Evolutionary conservation across 1,140 invertebrate genomes (phyloP), one percentile per base, ranked within the genome.

Genomic region (Anastatus disparis): DNA sequence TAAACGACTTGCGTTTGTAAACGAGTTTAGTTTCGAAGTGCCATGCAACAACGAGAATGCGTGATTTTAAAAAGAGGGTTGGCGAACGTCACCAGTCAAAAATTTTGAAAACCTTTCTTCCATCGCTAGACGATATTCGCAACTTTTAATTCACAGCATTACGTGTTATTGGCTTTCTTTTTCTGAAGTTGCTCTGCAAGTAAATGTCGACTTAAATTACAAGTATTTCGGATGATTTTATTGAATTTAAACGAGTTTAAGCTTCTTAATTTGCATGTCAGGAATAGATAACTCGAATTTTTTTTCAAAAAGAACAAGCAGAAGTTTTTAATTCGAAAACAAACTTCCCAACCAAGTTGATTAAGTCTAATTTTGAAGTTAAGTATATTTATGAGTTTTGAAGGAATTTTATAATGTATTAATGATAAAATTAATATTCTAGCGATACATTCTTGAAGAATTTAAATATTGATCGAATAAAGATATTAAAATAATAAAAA

Each of bases 311-410:
- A n/a, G n/a, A n/a, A n/a, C 52, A 12, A 2, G 26, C 40, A n/a
- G 20, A n/a, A 66, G 53, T 46, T 67, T n/a, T 15, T 35, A 50
- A 68, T 68, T 59, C 13, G 15, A 68, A 68, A 68, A 68, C 65
- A 68, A 68, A 68, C 65, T 68, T 68, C 13, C 29, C 44, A 58
- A 50, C 48, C 55, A 27, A 50, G 65, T 68, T 68, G 27, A 68
- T 66, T 56, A 52, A 20, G 22, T 40, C 8, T 42, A 31, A 46
- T 56, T 56, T 29, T 1, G 10, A 2, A 8, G 1, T 42, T 31
- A n/a, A n/a, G n/a, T n/a, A n/a, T n/a, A n/a, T n/a, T n/a, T n/a
- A n/a, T n/a, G 26, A 26, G 6, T 20, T 35, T 55, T 55, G 13
- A 9, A 55, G 0, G 0, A 1, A 22, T 27, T 27, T 52, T 13